These are phyloP conservation scores for Cyanoderma ruficeps DNA, from an alignment of 2,113 vertebrate species.

Conservation along the genomic window DNA sequence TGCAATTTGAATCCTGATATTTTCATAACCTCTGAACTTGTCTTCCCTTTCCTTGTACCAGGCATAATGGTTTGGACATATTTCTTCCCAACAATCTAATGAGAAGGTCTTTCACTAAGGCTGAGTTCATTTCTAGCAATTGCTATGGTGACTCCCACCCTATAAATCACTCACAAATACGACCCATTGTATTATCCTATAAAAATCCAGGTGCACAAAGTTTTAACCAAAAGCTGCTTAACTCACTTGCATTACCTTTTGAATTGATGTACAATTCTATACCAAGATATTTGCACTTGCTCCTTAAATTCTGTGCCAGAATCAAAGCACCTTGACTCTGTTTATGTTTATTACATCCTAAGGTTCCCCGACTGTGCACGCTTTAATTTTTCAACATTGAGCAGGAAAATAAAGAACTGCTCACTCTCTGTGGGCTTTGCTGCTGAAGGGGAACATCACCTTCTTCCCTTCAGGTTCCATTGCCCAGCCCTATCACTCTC, in stretches of 20 bases:
- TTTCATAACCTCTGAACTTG: background rate
- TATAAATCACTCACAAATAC: background rate
- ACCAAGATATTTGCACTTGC: background rate
- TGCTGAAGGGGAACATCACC: background rate
- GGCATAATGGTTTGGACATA: background rate
- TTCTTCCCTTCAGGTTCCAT: background rate
- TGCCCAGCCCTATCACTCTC: background rate
- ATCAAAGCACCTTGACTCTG: background rate
- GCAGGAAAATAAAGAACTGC: background rate
- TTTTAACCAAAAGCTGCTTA: background rate
- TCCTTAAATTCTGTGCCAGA: background rate
- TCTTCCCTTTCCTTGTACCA: background rate
- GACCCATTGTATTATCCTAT: background rate
- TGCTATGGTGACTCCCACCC: background rate
- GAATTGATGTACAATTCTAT: background rate
- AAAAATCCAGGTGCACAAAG: background rate
- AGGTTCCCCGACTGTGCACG: background rate
- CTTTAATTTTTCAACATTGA: background rate
- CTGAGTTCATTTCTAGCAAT: background rate
- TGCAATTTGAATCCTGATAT: background rate
- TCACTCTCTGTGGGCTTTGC: fast-evolving
- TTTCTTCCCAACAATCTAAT: background rate
- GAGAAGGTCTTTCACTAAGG: background rate
- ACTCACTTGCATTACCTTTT: background rate
- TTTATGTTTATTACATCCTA: background rate